phyloP scores from a whole-genome alignment of 30 jellyfish, hydroid and myxozoan species.

The Rhopilema esculentum region DNA sequence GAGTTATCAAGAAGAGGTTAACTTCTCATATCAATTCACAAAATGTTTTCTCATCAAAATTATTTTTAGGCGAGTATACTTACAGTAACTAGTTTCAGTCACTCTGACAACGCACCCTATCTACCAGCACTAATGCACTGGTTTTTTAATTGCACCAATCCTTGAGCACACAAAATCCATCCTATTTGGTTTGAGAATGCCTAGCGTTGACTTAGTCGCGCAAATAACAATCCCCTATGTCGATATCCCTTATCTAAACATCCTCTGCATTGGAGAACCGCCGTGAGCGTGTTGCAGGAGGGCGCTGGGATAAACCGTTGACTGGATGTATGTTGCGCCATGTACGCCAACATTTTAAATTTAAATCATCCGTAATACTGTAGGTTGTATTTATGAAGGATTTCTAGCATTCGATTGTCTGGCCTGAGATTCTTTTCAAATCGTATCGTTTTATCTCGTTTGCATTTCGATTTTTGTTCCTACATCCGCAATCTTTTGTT shows the following conservation, averaged over 20 bases:
- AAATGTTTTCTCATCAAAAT: too few relatives aligned
- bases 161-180: constrained; percentile 4
- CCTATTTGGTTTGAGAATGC: constrained; percentile 14
- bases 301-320: background rate
- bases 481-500: background rate
- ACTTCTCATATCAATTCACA: too few relatives aligned
- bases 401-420: background rate
- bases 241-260: constrained; percentile 51
- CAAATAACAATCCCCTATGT: constrained; percentile 10
- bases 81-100: background rate
- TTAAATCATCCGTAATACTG: too few relatives aligned
- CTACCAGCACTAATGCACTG: background rate
- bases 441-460: background rate
- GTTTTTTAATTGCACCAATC: background rate
- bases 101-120: background rate
- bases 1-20: too few relatives aligned
- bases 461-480: background rate
- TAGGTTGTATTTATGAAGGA: too few relatives aligned
- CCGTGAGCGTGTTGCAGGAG: constrained; percentile 27
- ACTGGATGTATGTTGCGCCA: background rate
- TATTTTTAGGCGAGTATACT: too few relatives aligned
- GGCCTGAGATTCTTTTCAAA: background rate
- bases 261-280: constrained; percentile 26
- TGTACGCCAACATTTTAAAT: too few relatives aligned
- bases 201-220: constrained; percentile 25